Conservation (phyloP, 2,113 vertebrate genomes). For the Myrmecobius fasciatus region DNA sequence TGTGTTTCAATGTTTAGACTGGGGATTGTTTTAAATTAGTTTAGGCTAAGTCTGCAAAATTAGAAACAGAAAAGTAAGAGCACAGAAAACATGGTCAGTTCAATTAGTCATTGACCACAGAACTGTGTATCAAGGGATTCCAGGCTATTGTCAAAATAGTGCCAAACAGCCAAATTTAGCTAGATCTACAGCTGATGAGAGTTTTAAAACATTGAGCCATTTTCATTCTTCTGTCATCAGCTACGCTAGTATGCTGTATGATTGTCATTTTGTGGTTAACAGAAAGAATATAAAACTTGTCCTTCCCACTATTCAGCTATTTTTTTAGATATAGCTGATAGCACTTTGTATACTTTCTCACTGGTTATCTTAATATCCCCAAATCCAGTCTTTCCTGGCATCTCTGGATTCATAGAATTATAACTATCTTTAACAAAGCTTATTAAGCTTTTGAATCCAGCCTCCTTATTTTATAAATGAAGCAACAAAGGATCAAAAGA, state of each 20-base stretch:
- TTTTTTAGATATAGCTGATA: background rate
- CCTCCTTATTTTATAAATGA: background rate
- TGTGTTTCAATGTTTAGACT: conserved; percentile 31
- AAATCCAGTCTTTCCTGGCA: background rate
- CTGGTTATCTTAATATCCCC: background rate
- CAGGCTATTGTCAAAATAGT: background rate
- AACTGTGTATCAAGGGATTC: background rate
- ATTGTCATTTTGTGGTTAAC: background rate
- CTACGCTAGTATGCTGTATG: background rate
- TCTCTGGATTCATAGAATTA: background rate
- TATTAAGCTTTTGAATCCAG: background rate
- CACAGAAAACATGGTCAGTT: conserved; percentile 15
- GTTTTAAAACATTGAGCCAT: background rate
- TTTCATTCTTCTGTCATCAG: background rate
- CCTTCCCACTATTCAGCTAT: background rate
- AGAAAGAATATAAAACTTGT: conserved; percentile 1
- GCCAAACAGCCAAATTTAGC: background rate
- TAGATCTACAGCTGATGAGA: background rate
- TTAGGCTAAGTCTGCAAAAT: background rate
- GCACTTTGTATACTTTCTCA: background rate
- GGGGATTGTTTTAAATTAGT: conserved; percentile 6
- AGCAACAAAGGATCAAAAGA: background rate
- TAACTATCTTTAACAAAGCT: background rate
- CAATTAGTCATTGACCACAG: background rate
- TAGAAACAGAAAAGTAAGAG: conserved; percentile 1